Conservation (phyloP, 2,888 invertebrate genomes). For the Biston betularia region DNA sequence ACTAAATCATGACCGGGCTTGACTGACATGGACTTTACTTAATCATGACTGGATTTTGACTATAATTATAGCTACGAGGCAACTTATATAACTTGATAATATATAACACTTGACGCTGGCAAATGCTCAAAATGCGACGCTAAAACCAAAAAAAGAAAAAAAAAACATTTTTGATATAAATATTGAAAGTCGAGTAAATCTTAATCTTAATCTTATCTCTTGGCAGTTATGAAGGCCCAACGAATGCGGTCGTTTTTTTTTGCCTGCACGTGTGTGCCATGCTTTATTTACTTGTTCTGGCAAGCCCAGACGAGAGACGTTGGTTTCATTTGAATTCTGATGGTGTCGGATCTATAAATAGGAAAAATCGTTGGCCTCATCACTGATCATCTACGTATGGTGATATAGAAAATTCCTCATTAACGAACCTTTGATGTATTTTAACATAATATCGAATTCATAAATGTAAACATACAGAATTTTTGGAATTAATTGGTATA, state of each 20-base stretch:
- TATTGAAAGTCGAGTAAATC: no score
- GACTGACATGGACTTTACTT: no score
- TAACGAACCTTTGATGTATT: background rate
- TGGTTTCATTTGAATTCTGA: slow-evolving; percentile 16
- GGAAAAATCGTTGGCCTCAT: slow-evolving; percentile 27
- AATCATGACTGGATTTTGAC: no score
- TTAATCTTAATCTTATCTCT: no score
- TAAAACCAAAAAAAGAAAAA: no score
- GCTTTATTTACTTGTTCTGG: slow-evolving; percentile 25
- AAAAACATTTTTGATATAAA: no score
- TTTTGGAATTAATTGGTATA: background rate
- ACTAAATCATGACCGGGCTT: no score
- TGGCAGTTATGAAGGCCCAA: slow-evolving; percentile 3
- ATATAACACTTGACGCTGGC: no score
- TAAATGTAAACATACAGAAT: background rate
- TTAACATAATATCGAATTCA: background rate
- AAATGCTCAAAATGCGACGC: no score
- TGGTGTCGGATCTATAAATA: slow-evolving; percentile 27
- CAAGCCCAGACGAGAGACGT: slow-evolving; percentile 24
- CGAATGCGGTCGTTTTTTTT: slow-evolving; percentile 7
- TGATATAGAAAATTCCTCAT: slow-evolving; percentile 1
- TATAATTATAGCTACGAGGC: no score
- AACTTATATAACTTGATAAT: no score
- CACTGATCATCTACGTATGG: background rate
- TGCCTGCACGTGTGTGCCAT: slow-evolving; percentile 17